phyloP scores from a whole-genome alignment of 2,888 invertebrate species.

The Odiellus spinosus region DNA sequence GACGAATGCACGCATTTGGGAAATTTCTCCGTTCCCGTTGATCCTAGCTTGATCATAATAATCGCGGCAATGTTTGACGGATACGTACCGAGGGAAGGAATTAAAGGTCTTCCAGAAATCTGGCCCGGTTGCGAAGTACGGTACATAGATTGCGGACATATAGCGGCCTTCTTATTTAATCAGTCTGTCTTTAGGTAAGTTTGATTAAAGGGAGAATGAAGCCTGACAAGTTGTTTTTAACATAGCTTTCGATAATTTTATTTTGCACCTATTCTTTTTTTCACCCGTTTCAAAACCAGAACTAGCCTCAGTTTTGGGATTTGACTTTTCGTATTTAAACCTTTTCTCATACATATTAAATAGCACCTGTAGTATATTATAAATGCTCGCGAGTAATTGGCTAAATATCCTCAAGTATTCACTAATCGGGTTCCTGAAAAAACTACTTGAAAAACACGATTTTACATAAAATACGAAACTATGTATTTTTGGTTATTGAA shows the following conservation, averaged over 20 bases:
- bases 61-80: constrained; percentile 54
- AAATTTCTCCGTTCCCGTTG: constrained; percentile 69
- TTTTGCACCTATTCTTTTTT: not conserved
- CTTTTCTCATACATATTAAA: no score
- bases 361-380: no score
- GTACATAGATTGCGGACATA: constrained; percentile 65
- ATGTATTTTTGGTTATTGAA: no score
- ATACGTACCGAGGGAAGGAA: constrained; percentile 70
- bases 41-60: constrained; percentile 75
- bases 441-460: no score
- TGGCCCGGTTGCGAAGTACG: constrained; percentile 86
- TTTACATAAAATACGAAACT: no score
- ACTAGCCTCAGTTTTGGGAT: no score
- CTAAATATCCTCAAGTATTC: no score
- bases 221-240: not conserved
- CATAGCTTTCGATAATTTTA: not conserved
- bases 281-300: no score
- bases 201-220: no score
- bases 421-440: no score
- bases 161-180: constrained; percentile 70
- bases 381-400: no score
- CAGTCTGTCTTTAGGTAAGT: constrained; percentile 69
- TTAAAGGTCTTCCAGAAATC: constrained; percentile 62
- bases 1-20: constrained; percentile 94
- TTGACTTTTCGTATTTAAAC: no score